phyloP scores from a whole-genome alignment of 1,140 invertebrate genomes.

The Uloborus diversus region DNA sequence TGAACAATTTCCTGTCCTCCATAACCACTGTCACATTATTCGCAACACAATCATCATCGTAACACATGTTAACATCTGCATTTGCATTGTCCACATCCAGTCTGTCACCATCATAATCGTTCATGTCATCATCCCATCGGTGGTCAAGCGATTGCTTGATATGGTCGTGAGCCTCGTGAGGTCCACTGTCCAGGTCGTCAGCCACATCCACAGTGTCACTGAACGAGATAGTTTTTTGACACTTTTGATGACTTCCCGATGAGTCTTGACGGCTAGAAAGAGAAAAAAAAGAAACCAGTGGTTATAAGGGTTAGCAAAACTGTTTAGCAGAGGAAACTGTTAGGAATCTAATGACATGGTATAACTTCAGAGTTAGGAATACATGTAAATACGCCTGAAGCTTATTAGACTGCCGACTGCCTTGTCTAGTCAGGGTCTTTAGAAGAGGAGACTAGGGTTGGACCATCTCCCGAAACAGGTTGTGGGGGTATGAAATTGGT shows the following conservation, averaged over 20 bases:
- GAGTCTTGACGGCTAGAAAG: neutral
- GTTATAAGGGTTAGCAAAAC: no score
- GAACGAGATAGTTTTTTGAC: conserved; percentile 52
- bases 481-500: no score
- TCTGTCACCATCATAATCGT: conserved; percentile 5
- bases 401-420: no score
- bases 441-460: no score
- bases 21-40: conserved; percentile 4
- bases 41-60: neutral
- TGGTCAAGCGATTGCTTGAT: neutral
- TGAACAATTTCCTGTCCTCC: neutral
- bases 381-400: no score
- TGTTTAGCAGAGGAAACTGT: no score
- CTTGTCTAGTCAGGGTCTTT: no score
- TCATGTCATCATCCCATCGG: neutral
- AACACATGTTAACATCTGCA: conserved; percentile 29
- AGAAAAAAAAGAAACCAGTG: neutral
- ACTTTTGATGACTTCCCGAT: neutral
- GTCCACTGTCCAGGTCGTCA: conserved; percentile 28
- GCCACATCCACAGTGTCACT: conserved; percentile 37
- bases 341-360: no score
- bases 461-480: no score
- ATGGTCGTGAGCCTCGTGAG: neutral
- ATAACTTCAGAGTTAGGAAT: no score
- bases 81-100: conserved; percentile 27